Evolutionary conservation across 2,113 vertebrate species (phyloP).

Genomic region (Charina bottae): DNA sequence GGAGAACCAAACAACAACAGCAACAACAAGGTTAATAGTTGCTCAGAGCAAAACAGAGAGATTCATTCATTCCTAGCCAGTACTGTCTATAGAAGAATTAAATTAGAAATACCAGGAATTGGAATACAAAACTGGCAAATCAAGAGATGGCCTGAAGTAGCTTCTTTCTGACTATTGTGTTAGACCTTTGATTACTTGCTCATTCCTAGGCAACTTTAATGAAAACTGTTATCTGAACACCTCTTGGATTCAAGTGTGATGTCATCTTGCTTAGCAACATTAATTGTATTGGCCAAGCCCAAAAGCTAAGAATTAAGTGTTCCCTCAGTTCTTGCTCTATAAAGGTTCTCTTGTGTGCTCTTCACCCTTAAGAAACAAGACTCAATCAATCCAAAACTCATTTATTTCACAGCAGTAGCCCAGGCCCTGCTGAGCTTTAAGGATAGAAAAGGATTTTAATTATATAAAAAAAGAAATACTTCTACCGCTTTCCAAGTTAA

Average conservation of each 20-base stretch:
- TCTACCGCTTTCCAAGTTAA: constrained; percentile 38
- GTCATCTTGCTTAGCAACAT: constrained; percentile 45
- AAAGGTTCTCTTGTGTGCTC: constrained; percentile 36
- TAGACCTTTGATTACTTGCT: constrained; percentile 41
- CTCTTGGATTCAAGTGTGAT: constrained; percentile 47
- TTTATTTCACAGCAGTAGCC: constrained; percentile 43
- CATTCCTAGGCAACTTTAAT: constrained; percentile 24
- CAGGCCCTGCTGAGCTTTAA: constrained; percentile 32
- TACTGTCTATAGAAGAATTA: background rate
- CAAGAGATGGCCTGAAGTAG: constrained; percentile 27
- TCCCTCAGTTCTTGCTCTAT: constrained; percentile 10
- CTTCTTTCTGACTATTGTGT: constrained; percentile 13
- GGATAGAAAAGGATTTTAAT: constrained; percentile 29
- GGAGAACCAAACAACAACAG: background rate
- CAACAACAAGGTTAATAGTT: background rate
- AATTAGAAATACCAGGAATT: constrained; percentile 25
- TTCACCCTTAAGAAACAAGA: constrained; percentile 27
- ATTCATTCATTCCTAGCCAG: background rate
- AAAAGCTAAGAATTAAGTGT: constrained; percentile 38
- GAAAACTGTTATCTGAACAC: constrained; percentile 13
- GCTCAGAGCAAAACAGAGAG: background rate
- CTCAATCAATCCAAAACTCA: constrained; percentile 10
- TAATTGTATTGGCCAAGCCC: constrained; percentile 11
- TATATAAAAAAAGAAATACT: constrained; percentile 11
- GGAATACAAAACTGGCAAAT: constrained; percentile 13